Base-by-base conservation (phyloP, 2,797 vertebrate species). In the Cyclura pinguis region DNA sequence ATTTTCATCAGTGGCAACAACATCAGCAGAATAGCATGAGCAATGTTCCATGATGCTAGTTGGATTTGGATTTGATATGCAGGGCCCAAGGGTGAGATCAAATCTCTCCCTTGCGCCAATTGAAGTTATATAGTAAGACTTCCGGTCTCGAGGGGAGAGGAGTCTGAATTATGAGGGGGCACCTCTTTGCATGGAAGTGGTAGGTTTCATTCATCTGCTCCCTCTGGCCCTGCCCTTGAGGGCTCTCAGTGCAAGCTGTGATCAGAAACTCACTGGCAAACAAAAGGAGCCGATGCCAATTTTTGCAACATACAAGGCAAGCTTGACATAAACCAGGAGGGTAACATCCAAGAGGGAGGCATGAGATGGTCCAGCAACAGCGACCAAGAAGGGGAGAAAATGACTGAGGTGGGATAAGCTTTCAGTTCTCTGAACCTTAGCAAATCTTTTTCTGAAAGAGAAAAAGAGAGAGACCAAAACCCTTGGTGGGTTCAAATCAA, bases 351-450 rank as follows among this genome's bases (percentile, higher is more conserved):
- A 6, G 78, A 81, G 18, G 80, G 42, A 35, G 20, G 35, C 20
- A 52, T 13, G 27, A 92, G 88, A 89, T 89, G 91, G 92, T 84
- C 0, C 22, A 67, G 86, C 80, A 76, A 64, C 52, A 14, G 78
- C 84, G 76, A n/a, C 55, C 2, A n/a, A 88, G 83, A 59, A 83
- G 77, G 80, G 91, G 91, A 80, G 16, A 88, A 92, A 94, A 92
- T 38, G 77, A 18, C 55, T 24, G 88, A 80, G 81, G 73, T 59
- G 89, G 93, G 93, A n/a, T 76, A 89, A 86, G 32, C 90, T 90
- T 38, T 92, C 91, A 88, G 89, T 32, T 62, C 86, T 94, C 92
- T 93, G 94, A 96, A 95, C 90, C 85, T 94, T 92, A 87, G 88
- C 89, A 32, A 35, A 9, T 0, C 35, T 84, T 92, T n/a, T 55